Percentiles rank a stretch among this genome's conserved stretches.
Conservation (phyloP, 92 coral and sea anemone species). For the Plumapathes pennacea region DNA sequence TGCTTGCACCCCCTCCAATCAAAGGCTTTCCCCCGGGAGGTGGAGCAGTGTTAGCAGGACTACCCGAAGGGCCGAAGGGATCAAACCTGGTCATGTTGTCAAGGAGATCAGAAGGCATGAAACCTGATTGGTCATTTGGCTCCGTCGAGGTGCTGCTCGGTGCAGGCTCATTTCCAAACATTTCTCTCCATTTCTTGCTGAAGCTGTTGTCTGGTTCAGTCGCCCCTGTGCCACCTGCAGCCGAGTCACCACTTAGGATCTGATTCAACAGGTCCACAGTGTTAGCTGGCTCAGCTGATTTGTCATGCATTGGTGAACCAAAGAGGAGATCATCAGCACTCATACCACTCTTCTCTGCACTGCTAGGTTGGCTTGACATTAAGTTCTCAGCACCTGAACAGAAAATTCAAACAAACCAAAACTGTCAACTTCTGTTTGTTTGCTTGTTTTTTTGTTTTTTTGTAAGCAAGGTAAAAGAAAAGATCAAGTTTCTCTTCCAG, state of each 20-base stretch:
- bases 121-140: slow-evolving; percentile 47
- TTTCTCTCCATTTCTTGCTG: slow-evolving; percentile 87
- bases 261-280: slow-evolving; percentile 66
- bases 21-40: background rate
- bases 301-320: slow-evolving; percentile 72
- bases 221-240: slow-evolving; percentile 27
- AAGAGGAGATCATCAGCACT: slow-evolving; percentile 85
- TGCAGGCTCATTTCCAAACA: slow-evolving; percentile 80
- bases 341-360: too few relatives aligned
- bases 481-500: too few relatives aligned
- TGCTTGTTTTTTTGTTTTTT: too few relatives aligned
- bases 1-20: background rate
- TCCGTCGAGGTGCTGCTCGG: slow-evolving; percentile 3
- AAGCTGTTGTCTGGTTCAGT: slow-evolving; percentile 71
- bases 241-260: slow-evolving; percentile 53
- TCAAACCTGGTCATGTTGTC: slow-evolving; percentile 85
- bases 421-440: too few relatives aligned
- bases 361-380: too few relatives aligned
- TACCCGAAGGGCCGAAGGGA: slow-evolving; percentile 45
- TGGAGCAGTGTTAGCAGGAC: slow-evolving; percentile 5
- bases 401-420: too few relatives aligned
- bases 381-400: too few relatives aligned
- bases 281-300: slow-evolving; percentile 26
- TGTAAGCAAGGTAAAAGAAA: too few relatives aligned
- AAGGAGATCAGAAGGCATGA: slow-evolving; percentile 93